Evolutionary conservation across 2,888 invertebrate species (phyloP), one percentile per base, ranked within the genome.

Genomic region (Caenorhabditis drosophilae): DNA sequence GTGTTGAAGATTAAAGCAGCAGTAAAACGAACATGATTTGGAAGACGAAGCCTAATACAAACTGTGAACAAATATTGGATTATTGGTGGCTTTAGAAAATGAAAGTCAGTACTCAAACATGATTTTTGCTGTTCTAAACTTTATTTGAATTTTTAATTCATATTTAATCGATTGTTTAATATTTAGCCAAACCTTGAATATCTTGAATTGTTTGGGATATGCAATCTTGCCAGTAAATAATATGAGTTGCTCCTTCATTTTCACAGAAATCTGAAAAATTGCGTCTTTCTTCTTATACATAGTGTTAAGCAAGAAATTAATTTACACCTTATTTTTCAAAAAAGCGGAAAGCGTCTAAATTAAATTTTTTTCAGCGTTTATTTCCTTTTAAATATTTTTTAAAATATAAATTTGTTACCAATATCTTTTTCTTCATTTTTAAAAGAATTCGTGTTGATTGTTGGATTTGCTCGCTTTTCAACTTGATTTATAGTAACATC

Each of bases 51-150:
- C 7, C 81, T 72, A 9, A 77, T 68, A 35, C 79, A 79, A 1
- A 81, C 67, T 20, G 81, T 80, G 70, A 81, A 81, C 2, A 79
- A 56, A 54, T 76, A 80, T 54, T 82, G 61, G 11, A 79, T 67
- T 12, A 52, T 51, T 20, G 68, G 53, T 4, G 71, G 55, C n/a
- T 69, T 69, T 46, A 82, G 38, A 38, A 75, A 81, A 11, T 67
- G 46, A 26, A 60, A 67, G 36, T 67, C 67, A 25, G n/a, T n/a
- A n/a, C n/a, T n/a, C n/a, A n/a, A n/a, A n/a, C 60, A 52, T 7
- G 44, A 22, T 4, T 25, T 46, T 1, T 52, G 31, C 2, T 22
- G 15, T 20, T 48, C 36, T 26, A 51, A 50, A 23, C 44, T 25
- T 34, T 55, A n/a, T n/a, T n/a, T n/a, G n/a, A n/a, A n/a, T n/a